Evolutionary conservation across 2,888 invertebrate genomes (phyloP).

Genomic region (Pogonocherus hispidulus): DNA sequence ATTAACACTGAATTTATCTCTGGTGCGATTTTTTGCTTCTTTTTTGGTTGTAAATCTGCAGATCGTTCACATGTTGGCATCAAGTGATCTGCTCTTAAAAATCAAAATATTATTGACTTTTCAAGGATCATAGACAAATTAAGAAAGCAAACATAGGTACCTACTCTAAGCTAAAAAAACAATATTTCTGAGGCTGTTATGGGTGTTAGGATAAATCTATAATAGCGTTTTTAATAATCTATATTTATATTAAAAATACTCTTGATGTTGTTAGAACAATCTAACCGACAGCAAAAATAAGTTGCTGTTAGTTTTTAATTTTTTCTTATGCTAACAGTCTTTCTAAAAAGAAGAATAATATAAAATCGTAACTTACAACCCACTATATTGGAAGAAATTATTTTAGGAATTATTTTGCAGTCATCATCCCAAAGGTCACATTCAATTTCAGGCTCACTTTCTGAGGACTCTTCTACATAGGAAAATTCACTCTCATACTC

Average conservation of each 20-base stretch:
- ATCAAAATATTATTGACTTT: constrained; percentile 11
- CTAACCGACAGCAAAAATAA: too few relatives aligned
- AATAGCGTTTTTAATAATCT: too few relatives aligned
- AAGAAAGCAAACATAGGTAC: too few relatives aligned
- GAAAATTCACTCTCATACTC: constrained; percentile 40
- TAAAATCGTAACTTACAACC: constrained; percentile 50
- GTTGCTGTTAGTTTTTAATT: too few relatives aligned
- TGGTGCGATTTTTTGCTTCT: constrained; percentile 56
- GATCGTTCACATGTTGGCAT: constrained; percentile 60
- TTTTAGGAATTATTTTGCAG: constrained; percentile 51
- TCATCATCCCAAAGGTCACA: constrained; percentile 63
- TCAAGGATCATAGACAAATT: too few relatives aligned
- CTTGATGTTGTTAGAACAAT: too few relatives aligned
- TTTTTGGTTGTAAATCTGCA: constrained; percentile 50
- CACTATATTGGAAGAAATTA: constrained; percentile 33
- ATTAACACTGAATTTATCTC: constrained; percentile 47
- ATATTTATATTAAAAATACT: too few relatives aligned
- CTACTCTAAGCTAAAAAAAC: too few relatives aligned
- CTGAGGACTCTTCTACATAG: constrained; percentile 54
- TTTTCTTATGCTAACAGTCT: too few relatives aligned
- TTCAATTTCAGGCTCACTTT: constrained; percentile 62
- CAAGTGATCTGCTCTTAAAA: constrained; percentile 57
- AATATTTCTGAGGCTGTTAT: too few relatives aligned
- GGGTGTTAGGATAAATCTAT: too few relatives aligned
- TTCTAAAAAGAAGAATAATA: background rate